Evolutionary conservation across 1,140 invertebrate species (phyloP).

Genomic region (Lycorma delicatula): DNA sequence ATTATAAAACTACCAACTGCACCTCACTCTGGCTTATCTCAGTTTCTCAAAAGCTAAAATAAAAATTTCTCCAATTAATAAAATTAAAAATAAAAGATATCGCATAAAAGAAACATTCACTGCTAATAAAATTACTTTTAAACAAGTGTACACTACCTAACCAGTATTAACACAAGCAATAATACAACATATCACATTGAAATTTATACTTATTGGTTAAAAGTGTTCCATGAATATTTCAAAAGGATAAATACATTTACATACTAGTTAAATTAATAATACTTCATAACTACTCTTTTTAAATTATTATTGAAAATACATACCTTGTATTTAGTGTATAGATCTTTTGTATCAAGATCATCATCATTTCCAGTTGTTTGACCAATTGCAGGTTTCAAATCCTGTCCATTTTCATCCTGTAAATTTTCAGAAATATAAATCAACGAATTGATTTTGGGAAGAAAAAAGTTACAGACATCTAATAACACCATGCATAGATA

Average conservation of each 20-base stretch:
- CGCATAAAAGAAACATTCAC: too few species aligned
- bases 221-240: not conserved
- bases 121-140: too few species aligned
- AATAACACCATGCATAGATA: not conserved
- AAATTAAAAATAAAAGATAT: too few species aligned
- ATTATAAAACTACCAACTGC: too few species aligned
- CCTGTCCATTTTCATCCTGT: conserved; percentile 51
- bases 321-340: conserved; percentile 92
- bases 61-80: too few species aligned
- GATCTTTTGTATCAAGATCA: conserved; percentile 78
- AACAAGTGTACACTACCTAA: not conserved
- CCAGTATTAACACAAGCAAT: not conserved
- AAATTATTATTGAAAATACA: conserved; percentile 2
- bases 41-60: too few species aligned
- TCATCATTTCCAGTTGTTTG: conserved; percentile 48
- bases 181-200: not conserved
- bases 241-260: not conserved
- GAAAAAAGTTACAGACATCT: conserved; percentile 1
- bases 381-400: conserved; percentile 46
- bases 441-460: conserved; percentile 14
- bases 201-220: not conserved
- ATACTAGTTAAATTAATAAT: not conserved
- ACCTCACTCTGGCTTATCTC: too few species aligned
- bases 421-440: too few species aligned
- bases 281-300: not conserved